Percentiles rank a stretch among this genome's conserved stretches.
phyloP scores from a whole-genome alignment of 2,113 vertebrate genomes.

The Pangasianodon hypophthalmus region DNA sequence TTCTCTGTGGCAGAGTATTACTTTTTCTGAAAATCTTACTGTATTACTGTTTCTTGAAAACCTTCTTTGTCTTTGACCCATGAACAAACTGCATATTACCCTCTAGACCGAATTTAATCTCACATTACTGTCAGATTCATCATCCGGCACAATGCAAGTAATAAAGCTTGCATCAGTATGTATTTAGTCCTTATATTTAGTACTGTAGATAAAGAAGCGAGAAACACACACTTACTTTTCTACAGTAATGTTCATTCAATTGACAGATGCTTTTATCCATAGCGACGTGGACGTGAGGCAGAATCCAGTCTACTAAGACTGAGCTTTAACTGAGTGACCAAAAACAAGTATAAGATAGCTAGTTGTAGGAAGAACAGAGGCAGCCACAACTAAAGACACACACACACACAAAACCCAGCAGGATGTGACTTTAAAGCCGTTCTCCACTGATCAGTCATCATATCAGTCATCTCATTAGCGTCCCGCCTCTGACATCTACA shows the following conservation, averaged over 20 bases:
- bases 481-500: slow-evolving; percentile 40
- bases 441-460: slow-evolving; percentile 40
- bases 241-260: neutral
- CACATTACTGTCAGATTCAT: neutral
- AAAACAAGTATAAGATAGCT: neutral
- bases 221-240: neutral
- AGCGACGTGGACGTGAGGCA: neutral
- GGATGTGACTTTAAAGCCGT: slow-evolving; percentile 9
- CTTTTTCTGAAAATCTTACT: neutral
- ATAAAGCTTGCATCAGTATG: neutral
- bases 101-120: neutral
- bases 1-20: neutral
- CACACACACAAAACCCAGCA: slow-evolving; percentile 13
- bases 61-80: neutral
- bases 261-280: too few species aligned
- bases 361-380: neutral
- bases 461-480: slow-evolving; percentile 49
- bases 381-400: neutral
- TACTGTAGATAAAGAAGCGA: neutral
- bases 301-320: neutral
- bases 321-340: neutral
- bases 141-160: neutral
- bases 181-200: neutral
- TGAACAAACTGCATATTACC: neutral
- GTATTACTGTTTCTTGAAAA: neutral